phyloP scores from a whole-genome alignment of 1,140 invertebrate genomes.

The Drosophila lacertosa region DNA sequence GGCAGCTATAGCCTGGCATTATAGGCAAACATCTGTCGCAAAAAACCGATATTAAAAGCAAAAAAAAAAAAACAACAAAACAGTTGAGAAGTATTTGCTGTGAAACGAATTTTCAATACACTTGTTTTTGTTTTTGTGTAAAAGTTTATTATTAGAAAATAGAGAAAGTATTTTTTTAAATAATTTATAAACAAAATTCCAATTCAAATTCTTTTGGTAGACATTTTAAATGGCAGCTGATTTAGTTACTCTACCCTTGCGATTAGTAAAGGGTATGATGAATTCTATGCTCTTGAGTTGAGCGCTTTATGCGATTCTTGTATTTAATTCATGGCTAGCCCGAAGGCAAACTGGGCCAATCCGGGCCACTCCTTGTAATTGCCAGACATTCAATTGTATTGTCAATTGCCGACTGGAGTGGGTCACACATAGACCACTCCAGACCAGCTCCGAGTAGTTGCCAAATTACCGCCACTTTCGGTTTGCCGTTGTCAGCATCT shows the following conservation, averaged over 20 bases:
- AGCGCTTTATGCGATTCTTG: conserved; percentile 61
- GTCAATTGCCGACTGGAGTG: conserved; percentile 33
- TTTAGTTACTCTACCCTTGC: conserved; percentile 51
- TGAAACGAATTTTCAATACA: conserved; percentile 27
- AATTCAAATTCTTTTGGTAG: neutral
- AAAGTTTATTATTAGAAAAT: too few relatives aligned
- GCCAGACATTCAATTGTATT: conserved; percentile 54
- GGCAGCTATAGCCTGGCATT: conserved; percentile 26
- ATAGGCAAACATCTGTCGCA: conserved; percentile 72
- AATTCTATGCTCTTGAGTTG: conserved; percentile 43
- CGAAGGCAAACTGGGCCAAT: conserved; percentile 47
- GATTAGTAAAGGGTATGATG: conserved; percentile 46
- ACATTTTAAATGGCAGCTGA: conserved; percentile 11
- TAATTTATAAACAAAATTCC: too few relatives aligned
- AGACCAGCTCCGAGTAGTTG: conserved; percentile 47
- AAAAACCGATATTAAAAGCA: conserved; percentile 49
- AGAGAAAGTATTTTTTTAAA: neutral
- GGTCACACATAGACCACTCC: neutral
- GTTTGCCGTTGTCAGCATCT: conserved; percentile 72
- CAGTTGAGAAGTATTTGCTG: neutral
- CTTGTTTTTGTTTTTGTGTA: too few relatives aligned
- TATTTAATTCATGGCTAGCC: conserved; percentile 62
- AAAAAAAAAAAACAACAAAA: too few relatives aligned
- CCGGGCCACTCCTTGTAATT: conserved; percentile 67
- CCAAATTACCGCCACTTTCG: conserved; percentile 65